phyloP scores from a whole-genome alignment of 2,113 vertebrate genomes.

The Pluvialis apricaria region DNA sequence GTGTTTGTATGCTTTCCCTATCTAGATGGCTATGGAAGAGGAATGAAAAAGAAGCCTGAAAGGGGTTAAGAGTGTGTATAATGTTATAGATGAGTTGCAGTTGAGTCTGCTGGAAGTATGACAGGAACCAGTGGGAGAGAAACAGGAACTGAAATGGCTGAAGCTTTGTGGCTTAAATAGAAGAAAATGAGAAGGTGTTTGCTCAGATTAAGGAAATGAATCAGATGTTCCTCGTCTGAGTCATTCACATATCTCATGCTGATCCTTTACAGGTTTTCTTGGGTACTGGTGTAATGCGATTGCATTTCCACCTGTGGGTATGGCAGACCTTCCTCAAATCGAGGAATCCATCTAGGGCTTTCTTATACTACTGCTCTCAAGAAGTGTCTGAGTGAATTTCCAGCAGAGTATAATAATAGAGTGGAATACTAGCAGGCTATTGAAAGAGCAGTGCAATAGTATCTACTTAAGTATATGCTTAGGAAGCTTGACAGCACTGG shows the following conservation, averaged over 20 bases:
- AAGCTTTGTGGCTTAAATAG: constrained; percentile 44
- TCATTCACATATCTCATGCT: not conserved
- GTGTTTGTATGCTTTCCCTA: not conserved
- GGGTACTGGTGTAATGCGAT: not conserved
- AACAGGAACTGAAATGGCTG: constrained; percentile 36
- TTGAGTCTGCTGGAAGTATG: constrained; percentile 21
- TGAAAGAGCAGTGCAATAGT: not conserved
- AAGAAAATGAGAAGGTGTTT: constrained; percentile 37
- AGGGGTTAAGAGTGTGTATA: not conserved
- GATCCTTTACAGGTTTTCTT: not conserved
- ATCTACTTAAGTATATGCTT: not conserved
- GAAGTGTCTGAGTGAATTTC: not conserved
- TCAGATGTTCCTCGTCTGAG: not conserved
- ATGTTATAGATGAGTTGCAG: not conserved
- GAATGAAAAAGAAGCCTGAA: not conserved
- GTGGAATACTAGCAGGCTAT: not conserved
- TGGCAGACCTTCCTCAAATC: not conserved
- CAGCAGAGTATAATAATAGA: not conserved
- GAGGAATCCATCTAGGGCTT: not conserved
- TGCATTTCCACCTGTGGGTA: not conserved
- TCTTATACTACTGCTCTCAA: not conserved
- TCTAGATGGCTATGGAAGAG: not conserved
- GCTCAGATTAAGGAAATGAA: constrained; percentile 27
- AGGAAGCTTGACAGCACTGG: not conserved
- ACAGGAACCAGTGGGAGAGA: constrained; percentile 41